These are phyloP conservation scores for Pseudois nayaur DNA, from an alignment of 2,113 vertebrate species.

Conservation along the genomic window DNA sequence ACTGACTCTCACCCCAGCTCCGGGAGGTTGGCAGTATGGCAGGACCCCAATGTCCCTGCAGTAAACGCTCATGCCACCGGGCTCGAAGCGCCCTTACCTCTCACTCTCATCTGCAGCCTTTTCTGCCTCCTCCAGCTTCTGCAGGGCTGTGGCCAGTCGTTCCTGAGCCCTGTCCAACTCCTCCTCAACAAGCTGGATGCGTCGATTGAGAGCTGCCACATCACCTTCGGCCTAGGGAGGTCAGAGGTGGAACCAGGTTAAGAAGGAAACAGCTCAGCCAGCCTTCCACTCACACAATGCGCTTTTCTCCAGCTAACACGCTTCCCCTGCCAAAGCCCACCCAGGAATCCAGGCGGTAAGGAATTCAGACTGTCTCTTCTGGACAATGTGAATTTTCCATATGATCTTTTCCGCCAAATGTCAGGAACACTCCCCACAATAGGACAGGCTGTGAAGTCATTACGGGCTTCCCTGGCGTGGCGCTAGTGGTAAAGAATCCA, in stretches of 20 bases:
- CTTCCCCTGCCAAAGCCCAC: accelerated
- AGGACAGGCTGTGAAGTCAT: neutral
- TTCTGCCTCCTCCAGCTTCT: conserved; percentile 97
- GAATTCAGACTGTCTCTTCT: neutral
- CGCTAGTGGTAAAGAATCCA: neutral
- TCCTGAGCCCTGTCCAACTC: conserved; percentile 97
- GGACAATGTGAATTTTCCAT: neutral
- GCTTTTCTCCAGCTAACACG: accelerated
- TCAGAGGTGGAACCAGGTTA: accelerated
- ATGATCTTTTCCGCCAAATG: neutral
- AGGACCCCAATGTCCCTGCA: neutral
- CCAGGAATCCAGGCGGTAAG: neutral
- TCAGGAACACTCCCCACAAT: accelerated
- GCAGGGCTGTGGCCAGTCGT: conserved; percentile 92
- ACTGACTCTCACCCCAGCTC: neutral
- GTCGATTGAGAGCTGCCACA: conserved; percentile 93
- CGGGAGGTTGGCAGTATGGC: accelerated
- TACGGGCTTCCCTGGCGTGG: neutral
- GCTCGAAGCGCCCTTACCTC: conserved; percentile 77
- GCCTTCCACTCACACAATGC: neutral
- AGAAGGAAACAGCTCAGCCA: neutral
- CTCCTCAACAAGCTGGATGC: conserved; percentile 98
- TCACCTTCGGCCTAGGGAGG: conserved; percentile 91
- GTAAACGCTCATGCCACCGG: accelerated
- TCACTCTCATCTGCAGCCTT: conserved; percentile 96